These are phyloP conservation scores for Pachyuromys duprasi DNA, from an alignment of 2,797 vertebrate genomes.

Conservation along the genomic window DNA sequence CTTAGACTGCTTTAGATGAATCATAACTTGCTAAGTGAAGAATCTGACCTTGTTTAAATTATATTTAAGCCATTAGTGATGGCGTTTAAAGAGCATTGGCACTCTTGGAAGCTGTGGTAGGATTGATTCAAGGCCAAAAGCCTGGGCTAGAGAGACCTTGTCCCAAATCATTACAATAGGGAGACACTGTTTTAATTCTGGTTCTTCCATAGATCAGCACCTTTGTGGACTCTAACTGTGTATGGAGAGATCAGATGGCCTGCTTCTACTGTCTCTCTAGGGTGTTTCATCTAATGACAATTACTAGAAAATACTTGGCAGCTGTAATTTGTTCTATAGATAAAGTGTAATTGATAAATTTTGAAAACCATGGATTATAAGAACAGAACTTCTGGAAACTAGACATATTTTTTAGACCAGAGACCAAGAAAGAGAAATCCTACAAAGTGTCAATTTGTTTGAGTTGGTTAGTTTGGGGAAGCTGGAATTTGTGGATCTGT, in stretches of 20 bases:
- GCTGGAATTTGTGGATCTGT: neutral
- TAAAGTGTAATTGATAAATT: slow-evolving; percentile 15
- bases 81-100: neutral
- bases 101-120: neutral
- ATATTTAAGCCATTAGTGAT: neutral
- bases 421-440: neutral
- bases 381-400: neutral
- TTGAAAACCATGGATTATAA: neutral
- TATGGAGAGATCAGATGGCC: neutral
- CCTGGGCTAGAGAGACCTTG: neutral
- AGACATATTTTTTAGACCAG: neutral
- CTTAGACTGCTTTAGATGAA: neutral
- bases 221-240: neutral
- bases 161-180: neutral
- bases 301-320: neutral
- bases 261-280: neutral
- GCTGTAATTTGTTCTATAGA: neutral
- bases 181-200: neutral
- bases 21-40: neutral
- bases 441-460: neutral
- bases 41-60: neutral
- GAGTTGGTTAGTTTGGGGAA: neutral
- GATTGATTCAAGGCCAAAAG: too few species aligned
- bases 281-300: neutral
- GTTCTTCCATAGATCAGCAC: neutral